These are phyloP conservation scores for Adoxophyes honmai DNA, from an alignment of 1,140 invertebrate genomes.

Conservation along the genomic window DNA sequence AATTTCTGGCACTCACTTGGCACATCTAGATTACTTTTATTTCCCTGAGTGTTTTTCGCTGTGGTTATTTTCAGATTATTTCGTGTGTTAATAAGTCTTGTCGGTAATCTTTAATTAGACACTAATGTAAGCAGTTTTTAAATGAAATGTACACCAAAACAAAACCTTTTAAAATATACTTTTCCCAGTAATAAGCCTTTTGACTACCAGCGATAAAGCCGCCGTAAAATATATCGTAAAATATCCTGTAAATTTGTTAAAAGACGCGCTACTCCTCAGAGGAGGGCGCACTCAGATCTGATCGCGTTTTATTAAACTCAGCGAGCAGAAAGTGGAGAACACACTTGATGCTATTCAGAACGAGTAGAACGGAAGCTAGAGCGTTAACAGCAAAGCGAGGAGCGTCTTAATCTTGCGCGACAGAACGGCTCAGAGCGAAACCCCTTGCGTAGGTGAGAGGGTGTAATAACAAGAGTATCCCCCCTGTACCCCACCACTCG, in stretches of 20 bases:
- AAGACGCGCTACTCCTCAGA: neutral
- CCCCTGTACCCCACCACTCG: constrained; percentile 43
- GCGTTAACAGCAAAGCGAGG: constrained; percentile 56
- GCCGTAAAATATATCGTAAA: neutral
- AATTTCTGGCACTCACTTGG: no score
- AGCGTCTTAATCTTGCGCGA: constrained; percentile 69
- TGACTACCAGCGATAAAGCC: neutral
- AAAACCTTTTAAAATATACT: no score
- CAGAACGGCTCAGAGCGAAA: constrained; percentile 56
- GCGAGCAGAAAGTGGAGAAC: constrained; percentile 33
- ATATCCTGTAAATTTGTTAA: constrained; percentile 5
- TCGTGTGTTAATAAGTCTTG: no score
- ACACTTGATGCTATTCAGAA: constrained; percentile 46
- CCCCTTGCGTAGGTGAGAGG: constrained; percentile 70
- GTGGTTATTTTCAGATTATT: neutral
- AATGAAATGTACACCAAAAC: neutral
- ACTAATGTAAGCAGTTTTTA: neutral
- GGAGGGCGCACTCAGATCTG: constrained; percentile 11
- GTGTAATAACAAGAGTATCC: constrained; percentile 68
- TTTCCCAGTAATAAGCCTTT: neutral
- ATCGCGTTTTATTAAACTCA: constrained; percentile 39
- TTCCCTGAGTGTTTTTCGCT: no score
- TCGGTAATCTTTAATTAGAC: no score
- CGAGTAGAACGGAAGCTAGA: constrained; percentile 50
- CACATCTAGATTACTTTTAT: no score